Conservation (phyloP, 1,140 invertebrate genomes). For the Sitobion miscanthi region DNA sequence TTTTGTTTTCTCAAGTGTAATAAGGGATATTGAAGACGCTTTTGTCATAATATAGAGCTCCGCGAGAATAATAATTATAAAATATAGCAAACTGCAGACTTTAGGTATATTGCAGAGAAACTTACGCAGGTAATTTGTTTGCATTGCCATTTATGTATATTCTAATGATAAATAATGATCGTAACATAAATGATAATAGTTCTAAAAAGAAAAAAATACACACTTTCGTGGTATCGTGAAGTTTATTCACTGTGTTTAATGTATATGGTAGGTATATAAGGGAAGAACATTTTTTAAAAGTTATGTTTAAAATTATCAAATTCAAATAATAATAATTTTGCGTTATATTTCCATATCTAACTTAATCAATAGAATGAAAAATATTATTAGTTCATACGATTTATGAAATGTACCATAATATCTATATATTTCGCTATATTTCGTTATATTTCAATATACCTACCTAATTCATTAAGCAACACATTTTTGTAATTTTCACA, state of each 20-base stretch:
- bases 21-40: not conserved
- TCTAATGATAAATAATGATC: constrained; percentile 22
- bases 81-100: not conserved
- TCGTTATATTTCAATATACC: not conserved
- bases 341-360: not conserved
- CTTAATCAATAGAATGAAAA: not conserved
- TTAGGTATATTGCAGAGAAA: not conserved
- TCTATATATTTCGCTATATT: not conserved
- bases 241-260: not conserved
- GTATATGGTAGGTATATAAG: not conserved
- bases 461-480: not conserved
- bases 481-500: not conserved
- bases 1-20: not conserved
- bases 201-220: not conserved
- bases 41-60: not conserved
- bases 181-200: not conserved
- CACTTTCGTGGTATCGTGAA: not conserved
- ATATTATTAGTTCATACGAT: not conserved
- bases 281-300: not conserved
- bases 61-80: not conserved
- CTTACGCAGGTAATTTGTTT: not conserved
- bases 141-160: not conserved
- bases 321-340: not conserved
- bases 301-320: not conserved
- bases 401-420: not conserved